Percentiles rank a stretch among this genome's conserved stretches.
phyloP scores from a whole-genome alignment of 2,113 vertebrate species.

The Notothenia coriiceps region DNA sequence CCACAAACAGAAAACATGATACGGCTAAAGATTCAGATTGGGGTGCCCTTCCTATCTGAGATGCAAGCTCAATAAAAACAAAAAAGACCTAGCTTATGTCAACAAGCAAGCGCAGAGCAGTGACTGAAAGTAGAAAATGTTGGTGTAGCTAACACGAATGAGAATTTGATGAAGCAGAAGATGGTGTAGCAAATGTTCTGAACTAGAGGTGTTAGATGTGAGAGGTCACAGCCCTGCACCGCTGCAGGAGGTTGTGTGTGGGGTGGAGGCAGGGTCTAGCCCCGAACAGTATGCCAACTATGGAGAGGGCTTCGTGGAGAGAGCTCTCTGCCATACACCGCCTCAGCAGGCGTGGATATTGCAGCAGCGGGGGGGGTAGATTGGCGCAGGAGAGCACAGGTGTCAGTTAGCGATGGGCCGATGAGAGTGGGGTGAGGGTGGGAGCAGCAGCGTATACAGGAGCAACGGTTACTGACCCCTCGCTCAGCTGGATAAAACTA shows the following conservation, averaged over 20 bases:
- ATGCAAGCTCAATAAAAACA: not conserved
- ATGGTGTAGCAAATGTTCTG: conserved; percentile 53
- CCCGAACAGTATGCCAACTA: conserved; percentile 33
- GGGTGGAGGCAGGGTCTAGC: conserved; percentile 21
- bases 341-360: conserved; percentile 45
- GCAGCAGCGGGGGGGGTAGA: conserved; percentile 55
- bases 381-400: conserved; percentile 54
- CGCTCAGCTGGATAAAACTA: conserved; percentile 96
- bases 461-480: conserved; percentile 87
- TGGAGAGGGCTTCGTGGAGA: conserved; percentile 50
- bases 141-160: conserved; percentile 30
- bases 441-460: conserved; percentile 64
- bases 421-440: conserved; percentile 73
- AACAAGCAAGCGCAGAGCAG: conserved; percentile 5
- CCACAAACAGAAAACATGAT: too few species aligned
- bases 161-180: conserved; percentile 54
- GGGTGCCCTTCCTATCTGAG: too few species aligned
- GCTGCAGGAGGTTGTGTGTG: conserved; percentile 32
- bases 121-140: conserved; percentile 4
- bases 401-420: conserved; percentile 73
- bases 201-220: conserved; percentile 30
- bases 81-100: not conserved
- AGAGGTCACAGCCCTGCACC: conserved; percentile 18
- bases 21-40: too few species aligned
- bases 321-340: conserved; percentile 48